Conservation (phyloP, 2,113 vertebrate genomes). For the Hiodon tergisus region DNA sequence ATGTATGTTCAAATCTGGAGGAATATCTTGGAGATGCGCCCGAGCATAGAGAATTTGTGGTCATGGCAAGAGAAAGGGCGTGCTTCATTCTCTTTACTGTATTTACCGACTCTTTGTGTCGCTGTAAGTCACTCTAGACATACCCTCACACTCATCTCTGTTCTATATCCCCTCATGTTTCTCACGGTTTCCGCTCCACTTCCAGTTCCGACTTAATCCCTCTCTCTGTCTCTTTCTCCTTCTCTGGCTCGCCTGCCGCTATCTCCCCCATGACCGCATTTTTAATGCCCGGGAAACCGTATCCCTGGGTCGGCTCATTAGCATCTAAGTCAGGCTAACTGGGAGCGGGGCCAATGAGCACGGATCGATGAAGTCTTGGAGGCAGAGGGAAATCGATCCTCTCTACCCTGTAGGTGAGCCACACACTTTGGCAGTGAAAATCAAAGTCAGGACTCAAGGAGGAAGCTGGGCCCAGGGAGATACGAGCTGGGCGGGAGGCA, state of each 20-base stretch:
- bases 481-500: background rate
- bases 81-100: too few species aligned
- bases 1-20: too few species aligned
- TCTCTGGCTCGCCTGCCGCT: background rate
- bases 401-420: background rate
- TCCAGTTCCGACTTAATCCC: background rate
- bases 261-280: background rate
- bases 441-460: constrained; percentile 1
- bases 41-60: too few species aligned
- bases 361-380: constrained; percentile 15
- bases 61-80: too few species aligned
- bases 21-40: too few species aligned
- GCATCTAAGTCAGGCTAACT: background rate
- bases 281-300: background rate
- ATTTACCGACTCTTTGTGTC: too few species aligned
- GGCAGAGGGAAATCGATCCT: background rate
- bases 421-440: constrained; percentile 1
- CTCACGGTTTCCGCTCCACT: background rate
- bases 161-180: background rate
- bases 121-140: too few species aligned
- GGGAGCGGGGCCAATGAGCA: background rate
- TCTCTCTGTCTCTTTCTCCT: background rate
- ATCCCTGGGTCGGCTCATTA: background rate
- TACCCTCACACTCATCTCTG: background rate
- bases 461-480: background rate